Evolutionary conservation across 2,888 invertebrate genomes (phyloP), one percentile per base, ranked within the genome.

Genomic region (Lottia scabra): DNA sequence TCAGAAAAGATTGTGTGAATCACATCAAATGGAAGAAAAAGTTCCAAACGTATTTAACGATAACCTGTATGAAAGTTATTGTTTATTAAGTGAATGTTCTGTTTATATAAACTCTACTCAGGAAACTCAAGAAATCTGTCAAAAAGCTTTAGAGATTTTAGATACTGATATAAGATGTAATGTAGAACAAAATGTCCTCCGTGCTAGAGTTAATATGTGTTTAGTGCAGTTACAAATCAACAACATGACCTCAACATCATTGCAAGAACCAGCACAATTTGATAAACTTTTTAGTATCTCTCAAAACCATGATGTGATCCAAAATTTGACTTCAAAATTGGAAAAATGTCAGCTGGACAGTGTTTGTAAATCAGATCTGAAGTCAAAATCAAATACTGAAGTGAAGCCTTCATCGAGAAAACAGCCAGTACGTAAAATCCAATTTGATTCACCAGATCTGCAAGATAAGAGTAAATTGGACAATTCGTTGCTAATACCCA

Each of bases 161-260:
- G 56, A 56, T 10, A 23, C 56, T 13, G 13, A 23, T 1, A 13
- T 23, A 19, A 19, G 19, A 12, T 19, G 23, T 23, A 19, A 13
- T 56, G 19, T 15, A 23, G 56, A 19, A 56, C 56, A 56, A 23
- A 56, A 56, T 56, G 19, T 56, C 12, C 23, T 56, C 12, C 19
- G 56, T 12, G 56, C 56, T 23, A 56, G 56, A 19, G 56, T 56
- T 23, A 56, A 56, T 56, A 56, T 56, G 56, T 56, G 56, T 56
- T 23, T 56, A 23, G 56, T 56, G 8, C 56, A 56, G 23, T 23
- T 56, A 23, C 19, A 56, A 56, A 19, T 56, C 10, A 56, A 13
- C 13, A 12, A 56, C 13, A 19, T 56, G 23, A 56, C 12, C 23
- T 23, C 8, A 56, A 12, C 23, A 56, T 56, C 56, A 19, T 56